These are phyloP conservation scores for Paralvinella palmiformis DNA, from an alignment of 1,140 invertebrate genomes.

Conservation along the genomic window DNA sequence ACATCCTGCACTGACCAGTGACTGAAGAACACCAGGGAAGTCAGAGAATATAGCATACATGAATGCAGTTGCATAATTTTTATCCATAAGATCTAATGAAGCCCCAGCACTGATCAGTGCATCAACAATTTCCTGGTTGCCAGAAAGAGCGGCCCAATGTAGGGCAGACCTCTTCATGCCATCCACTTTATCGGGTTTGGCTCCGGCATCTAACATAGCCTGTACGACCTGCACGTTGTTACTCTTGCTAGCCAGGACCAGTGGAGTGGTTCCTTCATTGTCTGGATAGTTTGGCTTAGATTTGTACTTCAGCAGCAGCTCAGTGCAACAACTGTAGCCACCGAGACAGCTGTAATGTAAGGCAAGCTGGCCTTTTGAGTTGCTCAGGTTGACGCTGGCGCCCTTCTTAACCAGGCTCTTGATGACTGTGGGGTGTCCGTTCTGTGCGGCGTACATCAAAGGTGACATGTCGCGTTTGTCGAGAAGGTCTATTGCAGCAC, in stretches of 20 bases:
- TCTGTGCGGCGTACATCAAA: not conserved
- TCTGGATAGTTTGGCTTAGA: constrained; percentile 1
- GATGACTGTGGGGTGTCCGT: not conserved
- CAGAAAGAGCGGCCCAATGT: constrained; percentile 1
- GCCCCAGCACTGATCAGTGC: not conserved
- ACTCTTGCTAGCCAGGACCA: not conserved
- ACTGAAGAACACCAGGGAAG: not conserved
- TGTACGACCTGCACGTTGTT: not conserved
- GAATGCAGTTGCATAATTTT: not conserved
- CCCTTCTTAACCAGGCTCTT: not conserved
- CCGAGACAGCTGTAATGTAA: not conserved
- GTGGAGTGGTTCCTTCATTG: not conserved
- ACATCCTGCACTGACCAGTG: not conserved
- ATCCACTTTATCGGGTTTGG: constrained; percentile 10
- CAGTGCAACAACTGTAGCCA: not conserved
- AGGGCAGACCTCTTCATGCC: not conserved
- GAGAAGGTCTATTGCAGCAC: not conserved
- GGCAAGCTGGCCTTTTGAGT: not conserved
- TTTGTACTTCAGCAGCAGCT: not conserved
- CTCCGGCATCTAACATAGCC: not conserved
- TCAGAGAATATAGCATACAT: not conserved
- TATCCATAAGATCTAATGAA: not conserved
- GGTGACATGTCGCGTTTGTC: constrained; percentile 5
- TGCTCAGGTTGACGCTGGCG: not conserved
- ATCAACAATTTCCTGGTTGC: not conserved